phyloP scores from a whole-genome alignment of 2,113 vertebrate species.

The Leptosomus discolor region DNA sequence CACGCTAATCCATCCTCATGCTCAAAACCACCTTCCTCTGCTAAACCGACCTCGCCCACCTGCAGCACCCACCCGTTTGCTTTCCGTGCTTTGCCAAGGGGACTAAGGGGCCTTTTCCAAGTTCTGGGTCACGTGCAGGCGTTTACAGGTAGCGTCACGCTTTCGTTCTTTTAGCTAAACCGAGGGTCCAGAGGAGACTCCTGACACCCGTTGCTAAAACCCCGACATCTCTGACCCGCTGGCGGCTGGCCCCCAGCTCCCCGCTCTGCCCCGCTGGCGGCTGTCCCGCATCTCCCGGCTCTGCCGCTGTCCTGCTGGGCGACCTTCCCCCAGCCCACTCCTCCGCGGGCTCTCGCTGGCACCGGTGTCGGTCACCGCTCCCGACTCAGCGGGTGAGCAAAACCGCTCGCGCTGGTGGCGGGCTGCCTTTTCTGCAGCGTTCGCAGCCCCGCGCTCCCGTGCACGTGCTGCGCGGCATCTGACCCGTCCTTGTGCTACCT shows the following conservation, averaged over 20 bases:
- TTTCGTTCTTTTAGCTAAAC: background rate
- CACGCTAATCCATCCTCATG: rapidly evolving
- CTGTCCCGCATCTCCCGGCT: rapidly evolving
- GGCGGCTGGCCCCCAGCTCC: no score
- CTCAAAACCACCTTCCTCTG: background rate
- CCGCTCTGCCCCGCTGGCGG: rapidly evolving
- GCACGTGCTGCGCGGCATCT: rapidly evolving
- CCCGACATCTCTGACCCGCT: no score
- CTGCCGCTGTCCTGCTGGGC: no score
- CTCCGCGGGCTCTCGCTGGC: no score
- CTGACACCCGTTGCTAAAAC: background rate
- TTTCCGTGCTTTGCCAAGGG: background rate
- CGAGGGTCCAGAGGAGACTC: background rate
- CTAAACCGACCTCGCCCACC: no score
- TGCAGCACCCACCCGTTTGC: background rate
- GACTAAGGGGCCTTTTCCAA: no score
- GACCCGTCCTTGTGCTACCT: rapidly evolving
- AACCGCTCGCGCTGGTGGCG: rapidly evolving
- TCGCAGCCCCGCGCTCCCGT: rapidly evolving
- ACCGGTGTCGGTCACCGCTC: rapidly evolving
- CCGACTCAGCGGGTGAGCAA: no score
- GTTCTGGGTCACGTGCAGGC: rapidly evolving
- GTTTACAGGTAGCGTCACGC: background rate
- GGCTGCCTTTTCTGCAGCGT: rapidly evolving
- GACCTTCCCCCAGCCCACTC: background rate